phyloP scores from a whole-genome alignment of 2,113 vertebrate genomes.

The Catharus minimus region DNA sequence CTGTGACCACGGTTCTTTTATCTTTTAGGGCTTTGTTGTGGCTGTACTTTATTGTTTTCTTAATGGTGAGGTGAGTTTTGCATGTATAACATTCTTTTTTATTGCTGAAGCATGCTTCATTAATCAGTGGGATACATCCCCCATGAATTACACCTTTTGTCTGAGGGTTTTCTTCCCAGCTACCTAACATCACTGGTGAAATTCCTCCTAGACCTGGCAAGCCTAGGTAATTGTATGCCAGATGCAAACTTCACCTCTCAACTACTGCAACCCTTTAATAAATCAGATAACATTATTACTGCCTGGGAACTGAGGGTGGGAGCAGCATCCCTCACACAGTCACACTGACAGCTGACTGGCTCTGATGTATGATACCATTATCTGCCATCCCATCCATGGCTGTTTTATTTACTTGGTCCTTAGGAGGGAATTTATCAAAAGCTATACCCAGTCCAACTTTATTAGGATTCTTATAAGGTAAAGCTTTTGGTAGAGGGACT shows the following conservation, averaged over 20 bases:
- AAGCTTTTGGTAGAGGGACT: not conserved
- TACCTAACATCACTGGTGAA: not conserved
- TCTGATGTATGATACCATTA: not conserved
- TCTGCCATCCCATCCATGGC: not conserved
- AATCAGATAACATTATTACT: slow-evolving; percentile 2
- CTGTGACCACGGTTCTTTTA: not conserved
- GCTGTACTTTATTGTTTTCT: slow-evolving; percentile 97
- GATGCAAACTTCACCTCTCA: not conserved
- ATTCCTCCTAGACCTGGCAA: not conserved
- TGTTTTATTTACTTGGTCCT: not conserved
- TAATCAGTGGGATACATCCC: not conserved
- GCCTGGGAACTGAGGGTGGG: not conserved
- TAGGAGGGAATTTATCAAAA: not conserved
- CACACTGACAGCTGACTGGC: not conserved
- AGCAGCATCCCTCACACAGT: not conserved
- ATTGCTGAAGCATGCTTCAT: not conserved
- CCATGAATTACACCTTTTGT: not conserved
- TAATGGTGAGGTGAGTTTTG: slow-evolving; percentile 89
- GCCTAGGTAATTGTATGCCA: not conserved
- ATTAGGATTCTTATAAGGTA: not conserved
- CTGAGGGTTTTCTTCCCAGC: not conserved
- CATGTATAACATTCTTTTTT: not conserved
- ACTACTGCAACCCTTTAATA: not conserved
- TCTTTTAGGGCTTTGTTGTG: slow-evolving; percentile 91
- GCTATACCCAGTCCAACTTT: not conserved